Evolutionary conservation across 1,140 invertebrate genomes (phyloP), one percentile per base, ranked within the genome.

Genomic region (Arion vulgaris): DNA sequence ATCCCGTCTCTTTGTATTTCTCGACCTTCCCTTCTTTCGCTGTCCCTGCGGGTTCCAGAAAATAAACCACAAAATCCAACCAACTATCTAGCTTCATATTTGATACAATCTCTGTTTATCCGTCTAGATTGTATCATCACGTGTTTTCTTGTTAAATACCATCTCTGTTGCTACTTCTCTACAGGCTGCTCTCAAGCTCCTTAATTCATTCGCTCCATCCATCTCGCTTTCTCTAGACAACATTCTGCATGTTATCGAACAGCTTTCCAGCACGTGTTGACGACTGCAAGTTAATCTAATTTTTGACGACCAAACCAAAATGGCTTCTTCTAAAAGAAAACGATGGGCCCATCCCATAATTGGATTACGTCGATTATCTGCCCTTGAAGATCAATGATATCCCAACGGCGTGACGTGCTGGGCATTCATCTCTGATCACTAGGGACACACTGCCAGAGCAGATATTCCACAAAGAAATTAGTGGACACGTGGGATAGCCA

Each of bases 301-400:
- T 5, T 39, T 75, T 75, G 9, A 17, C 13, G 45, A 26, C 2
- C 32, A 75, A 72, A 5, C 73, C 41, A 53, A 75, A 75, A 74
- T 74, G 38, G 72, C 45, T 51, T 32, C 41, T 53, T 53, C 23
- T 19, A 2, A 15, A 75, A 7, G 32, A 53, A 75, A 45, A 39
- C 19, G 26, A 72, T 66, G 28, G 45, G 73, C 45, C 36, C 73
- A 53, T 75, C 73, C 53, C 45, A 51, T 75, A 75, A 75, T 75
- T 75, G 73, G 73, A 75, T 75, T 53, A 75, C 45, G 41, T 26
- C 73, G 73, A 75, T 75, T 51, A 45, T 75, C 73, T 75, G 73
- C 73, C 73, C 73, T 45, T 51, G 45, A 15, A 39, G 73, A 41
- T 75, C 73, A 75, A 75, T 53, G 45, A 51, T 28, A 28, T 51